phyloP scores from a whole-genome alignment of 2,888 invertebrate genomes.

The Scaptomyza polygonia region DNA sequence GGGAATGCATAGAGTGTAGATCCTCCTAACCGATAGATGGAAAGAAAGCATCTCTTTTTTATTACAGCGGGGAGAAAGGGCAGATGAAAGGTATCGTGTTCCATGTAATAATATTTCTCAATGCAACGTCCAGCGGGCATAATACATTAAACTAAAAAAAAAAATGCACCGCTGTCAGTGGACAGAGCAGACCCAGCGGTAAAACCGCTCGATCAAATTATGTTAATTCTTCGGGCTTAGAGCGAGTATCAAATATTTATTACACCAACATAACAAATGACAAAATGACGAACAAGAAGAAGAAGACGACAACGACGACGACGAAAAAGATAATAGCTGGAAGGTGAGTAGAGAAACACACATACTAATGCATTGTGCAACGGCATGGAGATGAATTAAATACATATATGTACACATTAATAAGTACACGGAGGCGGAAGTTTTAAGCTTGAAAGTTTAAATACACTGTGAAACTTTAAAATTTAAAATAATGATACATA shows the following conservation, averaged over 20 bases:
- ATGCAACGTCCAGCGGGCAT: conserved; percentile 50
- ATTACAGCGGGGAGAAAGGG: conserved; percentile 33
- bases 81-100: conserved; percentile 74
- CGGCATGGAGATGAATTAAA: conserved; percentile 35
- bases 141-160: conserved; percentile 19
- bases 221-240: conserved; percentile 79
- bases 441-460: not conserved
- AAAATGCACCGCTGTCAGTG: conserved; percentile 71
- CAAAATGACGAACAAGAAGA: not conserved
- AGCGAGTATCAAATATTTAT: conserved; percentile 74
- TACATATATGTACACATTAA: too few species aligned
- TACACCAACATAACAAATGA: conserved; percentile 32
- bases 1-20: conserved; percentile 25
- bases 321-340: conserved; percentile 22
- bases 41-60: conserved; percentile 67
- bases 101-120: conserved; percentile 74
- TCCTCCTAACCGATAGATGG: conserved; percentile 68
- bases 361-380: conserved; percentile 46
- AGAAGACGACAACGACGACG: not conserved
- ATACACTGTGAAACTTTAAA: conserved; percentile 2
- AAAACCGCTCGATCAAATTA: conserved; percentile 79
- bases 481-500: too few species aligned
- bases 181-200: conserved; percentile 45
- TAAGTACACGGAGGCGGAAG: not conserved
- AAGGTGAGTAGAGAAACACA: conserved; percentile 15